Evolutionary conservation across 2,113 vertebrate genomes (phyloP).

Genomic region (Passer domesticus): DNA sequence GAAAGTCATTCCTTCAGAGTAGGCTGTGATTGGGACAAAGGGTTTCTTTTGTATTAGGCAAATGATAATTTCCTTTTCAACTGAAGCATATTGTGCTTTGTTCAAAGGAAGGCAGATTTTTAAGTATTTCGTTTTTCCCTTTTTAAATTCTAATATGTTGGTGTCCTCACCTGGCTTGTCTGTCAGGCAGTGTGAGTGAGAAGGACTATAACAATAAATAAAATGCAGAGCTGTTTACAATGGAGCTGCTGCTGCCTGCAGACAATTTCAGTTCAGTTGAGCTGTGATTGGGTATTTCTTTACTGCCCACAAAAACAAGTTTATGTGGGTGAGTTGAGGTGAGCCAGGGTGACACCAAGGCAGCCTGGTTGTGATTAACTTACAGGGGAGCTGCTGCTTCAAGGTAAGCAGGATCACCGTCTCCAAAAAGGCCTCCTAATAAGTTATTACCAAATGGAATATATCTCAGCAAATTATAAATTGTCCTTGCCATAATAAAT

Average conservation of each 20-base stretch:
- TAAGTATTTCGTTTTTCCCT: background rate
- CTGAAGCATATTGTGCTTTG: background rate
- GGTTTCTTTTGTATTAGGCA: background rate
- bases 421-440: background rate
- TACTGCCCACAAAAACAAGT: background rate
- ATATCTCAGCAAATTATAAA: background rate
- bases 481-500: background rate
- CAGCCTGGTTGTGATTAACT: background rate
- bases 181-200: background rate
- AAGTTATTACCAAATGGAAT: background rate
- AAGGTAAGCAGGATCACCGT: background rate
- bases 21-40: conserved; percentile 25
- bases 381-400: background rate
- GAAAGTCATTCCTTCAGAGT: background rate
- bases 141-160: background rate
- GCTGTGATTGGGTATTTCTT: background rate
- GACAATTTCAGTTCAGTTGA: background rate
- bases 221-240: background rate
- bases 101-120: background rate
- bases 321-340: background rate
- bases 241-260: background rate
- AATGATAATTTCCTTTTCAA: conserved; percentile 16
- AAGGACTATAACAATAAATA: background rate
- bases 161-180: background rate
- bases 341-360: background rate